Evolutionary conservation across 37 sponge, comb jelly and placozoan genomes (phyloP), one percentile per base, ranked within the genome.

Genomic region (Spongilla lacustris): DNA sequence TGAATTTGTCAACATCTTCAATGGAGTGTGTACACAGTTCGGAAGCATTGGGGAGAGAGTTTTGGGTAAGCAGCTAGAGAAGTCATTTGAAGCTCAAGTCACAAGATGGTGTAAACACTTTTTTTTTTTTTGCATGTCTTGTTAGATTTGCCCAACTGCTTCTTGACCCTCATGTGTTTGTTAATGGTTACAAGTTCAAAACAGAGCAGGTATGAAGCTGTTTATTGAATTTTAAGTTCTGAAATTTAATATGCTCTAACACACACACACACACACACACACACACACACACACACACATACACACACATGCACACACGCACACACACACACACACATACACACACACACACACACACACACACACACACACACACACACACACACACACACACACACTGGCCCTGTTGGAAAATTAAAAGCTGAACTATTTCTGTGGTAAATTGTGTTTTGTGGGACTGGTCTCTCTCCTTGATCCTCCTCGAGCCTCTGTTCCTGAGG

Each of bases 21-120:
- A 93, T 26, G 83, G 87, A 4, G 83, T 90, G 34, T 96, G 93
- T 82, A 33, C 83, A 46, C 67, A 92, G 12, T 90, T 98, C 3
- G 99, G 97, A 58, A 94, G 97, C 28, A 74, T 93, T 76, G 99
- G 99, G 80, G 99, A 98, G 87, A 83, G 97, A 66, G 99, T 98
- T 4, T 83, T 98, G 49, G 99, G 99, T 90, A 89, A 33, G 84
- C 84, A 10, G 46, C 46, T 46, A 46, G 4, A 8, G 46, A 10
- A 10, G 8, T 8, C 46, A 46, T 46, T 8, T 10, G 46, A 10
- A 8, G 46, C 8, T 46, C 46, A 10, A 46, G 8, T 46, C 8
- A 8, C 46, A n/a, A n/a, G n/a, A n/a, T 46, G 46, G 36, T 46
- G 46, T 46, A 28, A 4, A 74, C 28, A n/a, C n/a, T n/a, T n/a